Base-by-base conservation (phyloP, 2,113 vertebrate species). In the Notothenia coriiceps region DNA sequence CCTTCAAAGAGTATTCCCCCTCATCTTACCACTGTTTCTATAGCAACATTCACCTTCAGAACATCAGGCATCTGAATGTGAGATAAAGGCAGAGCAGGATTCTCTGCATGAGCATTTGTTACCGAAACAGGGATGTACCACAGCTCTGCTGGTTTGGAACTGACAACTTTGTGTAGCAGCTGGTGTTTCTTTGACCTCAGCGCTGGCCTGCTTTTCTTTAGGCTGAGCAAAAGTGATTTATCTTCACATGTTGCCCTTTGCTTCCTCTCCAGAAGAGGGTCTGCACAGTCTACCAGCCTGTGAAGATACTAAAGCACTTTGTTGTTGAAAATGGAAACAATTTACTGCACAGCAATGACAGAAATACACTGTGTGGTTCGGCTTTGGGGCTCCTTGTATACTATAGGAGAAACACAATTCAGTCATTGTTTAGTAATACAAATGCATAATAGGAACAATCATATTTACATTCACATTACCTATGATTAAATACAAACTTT, bases 221-320 rank as follows among this genome's bases (percentile, higher is more conserved):
- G 77, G 70, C 69, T 14, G 71, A 79, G 70, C 55, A 54, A 22
- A 64, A 52, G 68, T 43, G 83, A 89, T 87, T 93, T 86, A 90
- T 92, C 87, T 86, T 82, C 75, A 74, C 79, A 74, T 67, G 76
- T 22, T 88, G 81, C 66, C 83, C 86, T 90, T 85, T 86, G 82
- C 80, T 40, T 83, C 56, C 56, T 46, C 77, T 83, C 57, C 69
- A 80, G 74, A 33, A 83, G 69, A 77, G 54, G 62, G 77, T 63
- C 78, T 71, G 49, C 69, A 40, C 51, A 56, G 13, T 71, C 64
- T 25, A 77, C 63, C 65, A 56, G 40, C 73, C 79, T 66, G 70
- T 68, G 59, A 71, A 74, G 63, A 82, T 74, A 71, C 70, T 82
- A 74, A 52, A 68, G 3, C 61, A n/a, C 63, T 78, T 68, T 77